Evolutionary conservation across 2,797 vertebrate genomes (phyloP).

Genomic region (Dryobates pubescens): DNA sequence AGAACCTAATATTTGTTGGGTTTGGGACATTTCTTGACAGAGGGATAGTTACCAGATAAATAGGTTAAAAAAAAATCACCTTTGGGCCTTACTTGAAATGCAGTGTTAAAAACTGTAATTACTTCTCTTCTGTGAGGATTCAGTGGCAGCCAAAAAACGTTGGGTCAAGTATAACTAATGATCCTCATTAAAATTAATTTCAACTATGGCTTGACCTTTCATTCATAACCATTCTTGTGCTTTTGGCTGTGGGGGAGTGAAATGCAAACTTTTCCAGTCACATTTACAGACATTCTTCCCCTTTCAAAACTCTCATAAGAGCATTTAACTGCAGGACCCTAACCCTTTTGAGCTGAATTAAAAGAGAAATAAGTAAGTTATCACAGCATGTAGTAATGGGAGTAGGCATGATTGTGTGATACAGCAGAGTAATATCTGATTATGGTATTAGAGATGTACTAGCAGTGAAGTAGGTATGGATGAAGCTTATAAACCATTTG

Average conservation of each 20-base stretch:
- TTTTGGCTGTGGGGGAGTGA: neutral
- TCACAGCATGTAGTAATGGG: fast-evolving
- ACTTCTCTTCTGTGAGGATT: neutral
- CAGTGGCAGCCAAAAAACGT: neutral
- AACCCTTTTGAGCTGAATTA: neutral
- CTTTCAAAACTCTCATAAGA: neutral
- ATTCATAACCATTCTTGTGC: neutral
- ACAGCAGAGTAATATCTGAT: neutral
- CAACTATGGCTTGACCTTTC: neutral
- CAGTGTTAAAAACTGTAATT: neutral
- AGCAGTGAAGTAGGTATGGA: neutral
- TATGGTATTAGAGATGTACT: neutral
- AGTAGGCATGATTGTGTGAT: neutral
- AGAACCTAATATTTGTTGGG: neutral
- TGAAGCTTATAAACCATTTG: neutral
- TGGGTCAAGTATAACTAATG: neutral
- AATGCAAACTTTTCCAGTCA: neutral
- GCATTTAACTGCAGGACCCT: neutral
- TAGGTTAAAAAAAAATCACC: neutral
- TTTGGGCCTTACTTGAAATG: neutral
- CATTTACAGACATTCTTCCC: neutral
- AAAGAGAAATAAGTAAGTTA: neutral
- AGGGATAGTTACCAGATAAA: neutral
- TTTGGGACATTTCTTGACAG: neutral
- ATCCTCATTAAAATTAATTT: neutral